Percentiles rank a stretch among this genome's conserved stretches.
These are phyloP conservation scores for Pseudomyrmex flavicornis DNA, from an alignment of 1,140 invertebrate species.

Conservation along the genomic window DNA sequence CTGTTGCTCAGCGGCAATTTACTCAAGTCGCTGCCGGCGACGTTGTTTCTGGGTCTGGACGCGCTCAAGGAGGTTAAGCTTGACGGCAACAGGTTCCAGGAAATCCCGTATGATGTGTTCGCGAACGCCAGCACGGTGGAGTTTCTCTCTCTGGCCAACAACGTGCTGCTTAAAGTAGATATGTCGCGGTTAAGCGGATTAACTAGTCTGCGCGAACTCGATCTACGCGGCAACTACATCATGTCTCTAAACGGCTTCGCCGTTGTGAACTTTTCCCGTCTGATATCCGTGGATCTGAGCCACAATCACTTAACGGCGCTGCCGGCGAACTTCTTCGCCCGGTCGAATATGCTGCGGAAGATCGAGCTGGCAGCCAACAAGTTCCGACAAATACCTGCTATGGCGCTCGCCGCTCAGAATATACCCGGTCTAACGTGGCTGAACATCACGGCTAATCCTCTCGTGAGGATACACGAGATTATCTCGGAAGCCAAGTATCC, in stretches of 20 bases:
- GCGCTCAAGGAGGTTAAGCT: constrained; percentile 91
- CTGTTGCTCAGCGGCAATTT: constrained; percentile 91
- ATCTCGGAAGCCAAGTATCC: constrained; percentile 88
- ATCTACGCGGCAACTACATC: constrained; percentile 91
- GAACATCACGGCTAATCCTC: constrained; percentile 93
- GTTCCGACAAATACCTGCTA: constrained; percentile 92
- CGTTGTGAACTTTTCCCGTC: constrained; percentile 89
- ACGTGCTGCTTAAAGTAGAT: constrained; percentile 90
- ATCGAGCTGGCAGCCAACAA: constrained; percentile 93
- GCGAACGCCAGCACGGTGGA: constrained; percentile 91
- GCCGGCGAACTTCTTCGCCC: constrained; percentile 92
- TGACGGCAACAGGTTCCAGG: constrained; percentile 89
- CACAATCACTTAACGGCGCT: constrained; percentile 90
- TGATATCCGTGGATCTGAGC: constrained; percentile 90
- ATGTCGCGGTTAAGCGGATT: constrained; percentile 90
- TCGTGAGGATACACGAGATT: constrained; percentile 89
- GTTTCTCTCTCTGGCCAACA: constrained; percentile 89
- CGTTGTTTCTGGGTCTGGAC: constrained; percentile 89
- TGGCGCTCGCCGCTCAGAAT: constrained; percentile 90
- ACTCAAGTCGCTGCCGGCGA: constrained; percentile 87
- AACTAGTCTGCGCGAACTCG: constrained; percentile 90
- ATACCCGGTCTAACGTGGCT: constrained; percentile 90
- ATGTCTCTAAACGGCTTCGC: constrained; percentile 91
- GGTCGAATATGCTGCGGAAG: constrained; percentile 89
- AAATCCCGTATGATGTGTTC: constrained; percentile 92